Percentiles rank a stretch among this genome's conserved stretches.
These are phyloP conservation scores for Crypturellus undulatus DNA, from an alignment of 2,113 vertebrate genomes.

Conservation along the genomic window DNA sequence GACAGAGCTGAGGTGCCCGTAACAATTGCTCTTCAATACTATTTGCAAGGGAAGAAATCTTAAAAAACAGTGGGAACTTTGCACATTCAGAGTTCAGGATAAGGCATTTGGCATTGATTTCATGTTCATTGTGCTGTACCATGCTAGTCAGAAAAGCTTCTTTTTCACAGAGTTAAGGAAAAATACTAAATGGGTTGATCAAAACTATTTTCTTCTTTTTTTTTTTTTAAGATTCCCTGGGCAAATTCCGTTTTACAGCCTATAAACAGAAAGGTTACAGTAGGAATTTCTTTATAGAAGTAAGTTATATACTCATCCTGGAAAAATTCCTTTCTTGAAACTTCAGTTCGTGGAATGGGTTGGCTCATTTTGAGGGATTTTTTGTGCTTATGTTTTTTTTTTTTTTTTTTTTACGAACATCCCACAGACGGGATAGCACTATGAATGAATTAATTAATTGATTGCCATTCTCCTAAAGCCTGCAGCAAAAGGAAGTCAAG, in stretches of 20 bases:
- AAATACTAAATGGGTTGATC: slow-evolving; percentile 3
- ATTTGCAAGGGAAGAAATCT: slow-evolving; percentile 51
- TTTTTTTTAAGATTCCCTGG: neutral
- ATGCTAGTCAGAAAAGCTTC: slow-evolving; percentile 4
- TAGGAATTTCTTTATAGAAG: neutral
- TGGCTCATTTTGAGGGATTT: neutral
- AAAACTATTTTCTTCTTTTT: neutral
- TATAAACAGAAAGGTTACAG: neutral
- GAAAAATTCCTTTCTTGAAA: neutral
- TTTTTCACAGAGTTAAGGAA: slow-evolving; percentile 10
- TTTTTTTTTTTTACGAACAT: slow-evolving; percentile 24
- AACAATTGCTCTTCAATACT: neutral
- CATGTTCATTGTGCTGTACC: slow-evolving; percentile 19
- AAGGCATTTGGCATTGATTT: slow-evolving; percentile 61
- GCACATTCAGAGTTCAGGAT: slow-evolving; percentile 43
- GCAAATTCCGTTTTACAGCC: neutral
- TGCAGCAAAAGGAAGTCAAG: slow-evolving; percentile 7
- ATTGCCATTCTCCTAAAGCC: neutral
- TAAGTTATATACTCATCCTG: neutral
- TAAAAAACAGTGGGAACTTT: slow-evolving; percentile 63
- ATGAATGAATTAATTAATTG: neutral
- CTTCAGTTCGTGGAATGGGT: neutral
- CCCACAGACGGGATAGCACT: slow-evolving; percentile 9
- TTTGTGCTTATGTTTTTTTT: neutral
- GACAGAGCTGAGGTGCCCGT: slow-evolving; percentile 40